Base-by-base conservation (phyloP, 1,140 invertebrate species). In the Laupala kohalensis region DNA sequence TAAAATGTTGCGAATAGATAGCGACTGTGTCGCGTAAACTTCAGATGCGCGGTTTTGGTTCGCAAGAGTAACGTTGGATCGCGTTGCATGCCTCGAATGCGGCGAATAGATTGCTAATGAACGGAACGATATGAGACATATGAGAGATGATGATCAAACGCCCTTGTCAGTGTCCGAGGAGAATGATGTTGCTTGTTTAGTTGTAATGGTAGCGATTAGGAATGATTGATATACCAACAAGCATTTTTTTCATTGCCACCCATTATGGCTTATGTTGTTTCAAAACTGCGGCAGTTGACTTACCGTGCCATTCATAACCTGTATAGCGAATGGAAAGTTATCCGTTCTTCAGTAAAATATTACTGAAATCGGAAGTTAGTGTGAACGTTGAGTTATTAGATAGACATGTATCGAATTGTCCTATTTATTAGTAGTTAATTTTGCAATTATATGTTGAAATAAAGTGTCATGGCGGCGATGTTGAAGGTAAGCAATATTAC, bases 401-500 rank as follows among this genome's bases (percentile, higher is more conserved):
- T 13, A 53, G 37, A 53, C 9, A 53, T 53, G 37, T 53, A 53
- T 19, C 9, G 9, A 53, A 53, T 53, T 53, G 37, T 53, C 19
- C 37, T 9, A 53, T 19, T 13, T 53, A 53, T 13, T 53, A 53
- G 37, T 53, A 53, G 9, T 53, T 53, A 53, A 19, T 53, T 53
- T 53, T 13, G 19, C 19, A 53, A 53, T 53, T 53, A 4, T 53
- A 13, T 53, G n/a, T n/a, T n/a, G 37, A 53, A 13, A 19, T 53
- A 19, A 63, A 70, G n/a, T 70, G 53, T 70, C 69, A 70, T 70
- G 69, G 37, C 69, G 69, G 53, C 25, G 37, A 70, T 70, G 69
- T 70, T 70, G 53, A 70, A 70, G 63, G 69, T 70, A 70, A 19
- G 69, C 6, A 24, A 3, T 1, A 5, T 27, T n/a, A 23, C 6